Evolutionary conservation across 2,113 vertebrate species (phyloP), one percentile per base, ranked within the genome.

Genomic region (Bothrops jararaca): DNA sequence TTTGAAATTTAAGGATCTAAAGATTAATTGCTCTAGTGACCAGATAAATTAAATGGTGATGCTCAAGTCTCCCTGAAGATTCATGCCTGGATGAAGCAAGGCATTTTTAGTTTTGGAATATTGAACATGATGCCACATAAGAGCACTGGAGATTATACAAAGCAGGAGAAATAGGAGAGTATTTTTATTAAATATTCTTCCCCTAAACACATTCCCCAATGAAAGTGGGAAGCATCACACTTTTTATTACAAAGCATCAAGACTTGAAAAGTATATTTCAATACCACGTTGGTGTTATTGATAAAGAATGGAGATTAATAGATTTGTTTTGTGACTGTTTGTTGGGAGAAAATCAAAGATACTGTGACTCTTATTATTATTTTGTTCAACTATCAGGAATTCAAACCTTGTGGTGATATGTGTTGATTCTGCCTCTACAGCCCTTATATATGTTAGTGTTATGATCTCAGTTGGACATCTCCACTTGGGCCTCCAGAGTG

Each of bases 21-120:
- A 92, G 50, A 92, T 92, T 92, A 92, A 92, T 92, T 92, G 92
- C 88, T 92, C 69, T 92, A 39, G 69, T 89, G 92, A 89, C 88
- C 92, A 89, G 88, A 85, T 39, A 92, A 92, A 8, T 95, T 94
- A 86, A 85, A 56, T 90, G 92, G 80, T 91, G 94, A 86, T 74
- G 58, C n/a, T 94, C 86, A 92, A 54, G 5, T 26, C 90, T 93
- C 94, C 88, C 57, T n/a, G 1, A 94, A 88, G 92, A 23, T 24
- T 74, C 90, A 58, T 92, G 69, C 24, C 85, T 87, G 69, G 69
- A 88, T 92, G 94, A 96, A 95, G 86, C 90, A 91, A 39, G 48
- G 92, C 90, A 7, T 23, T 57, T 0, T 58, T 87, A 92, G 64
- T 50, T n/a, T 94, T 54, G 50, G 95, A 93, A 92, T 1, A 34